Percentiles rank a stretch among this genome's conserved stretches.
Evolutionary conservation across 2,113 vertebrate genomes (phyloP).

Genomic region (Campylomormyrus numenius): DNA sequence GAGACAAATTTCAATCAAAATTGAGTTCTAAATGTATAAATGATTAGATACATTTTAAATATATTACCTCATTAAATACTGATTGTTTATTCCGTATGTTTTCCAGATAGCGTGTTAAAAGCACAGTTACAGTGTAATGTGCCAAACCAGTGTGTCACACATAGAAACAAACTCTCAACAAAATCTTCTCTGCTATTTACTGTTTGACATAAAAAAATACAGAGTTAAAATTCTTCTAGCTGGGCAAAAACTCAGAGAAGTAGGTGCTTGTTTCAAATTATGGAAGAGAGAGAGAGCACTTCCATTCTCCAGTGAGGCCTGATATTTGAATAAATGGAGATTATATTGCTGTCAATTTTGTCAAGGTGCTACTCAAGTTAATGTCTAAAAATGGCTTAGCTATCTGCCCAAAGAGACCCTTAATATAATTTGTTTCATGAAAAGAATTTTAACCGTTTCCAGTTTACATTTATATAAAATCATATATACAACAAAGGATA

Average conservation of each 20-base stretch:
- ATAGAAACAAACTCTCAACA: constrained; percentile 21
- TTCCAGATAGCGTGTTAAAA: constrained; percentile 19
- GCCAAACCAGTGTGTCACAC: constrained; percentile 21
- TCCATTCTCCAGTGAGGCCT: background rate
- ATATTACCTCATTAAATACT: constrained; percentile 41
- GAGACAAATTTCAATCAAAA: constrained; percentile 17
- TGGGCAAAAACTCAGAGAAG: background rate
- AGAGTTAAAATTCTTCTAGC: background rate
- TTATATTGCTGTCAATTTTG: background rate
- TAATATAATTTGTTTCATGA: background rate
- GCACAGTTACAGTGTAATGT: constrained; percentile 9
- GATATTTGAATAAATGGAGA: background rate
- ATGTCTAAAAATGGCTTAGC: background rate
- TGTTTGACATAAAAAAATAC: background rate
- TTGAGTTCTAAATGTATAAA: constrained; percentile 7
- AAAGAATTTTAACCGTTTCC: constrained; percentile 21
- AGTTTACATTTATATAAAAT: constrained; percentile 37
- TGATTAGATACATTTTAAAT: constrained; percentile 32
- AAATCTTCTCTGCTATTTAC: background rate
- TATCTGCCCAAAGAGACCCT: background rate
- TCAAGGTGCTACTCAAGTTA: background rate
- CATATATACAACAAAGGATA: constrained; percentile 22
- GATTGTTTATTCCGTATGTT: constrained; percentile 30
- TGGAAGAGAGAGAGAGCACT: background rate
- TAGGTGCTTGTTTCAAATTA: background rate